A percentile compares a stretch with the other conserved stretches of the same genome.
These are phyloP conservation scores for Pimephales promelas DNA, from an alignment of 2,113 vertebrate species.

Conservation along the genomic window DNA sequence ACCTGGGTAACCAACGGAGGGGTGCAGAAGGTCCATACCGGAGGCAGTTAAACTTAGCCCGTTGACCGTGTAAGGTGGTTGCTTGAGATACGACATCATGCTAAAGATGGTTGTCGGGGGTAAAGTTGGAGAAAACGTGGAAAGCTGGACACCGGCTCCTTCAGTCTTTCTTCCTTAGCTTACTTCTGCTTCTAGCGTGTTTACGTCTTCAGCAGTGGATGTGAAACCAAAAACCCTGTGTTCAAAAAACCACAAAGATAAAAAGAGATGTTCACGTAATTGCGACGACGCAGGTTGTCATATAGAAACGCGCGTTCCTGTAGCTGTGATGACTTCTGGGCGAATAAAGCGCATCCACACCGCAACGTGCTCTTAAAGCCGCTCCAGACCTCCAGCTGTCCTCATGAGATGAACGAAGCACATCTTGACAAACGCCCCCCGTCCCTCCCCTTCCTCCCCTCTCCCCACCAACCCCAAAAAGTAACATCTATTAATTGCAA, in stretches of 20 bases:
- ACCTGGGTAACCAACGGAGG: slow-evolving; percentile 98
- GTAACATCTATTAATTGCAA: slow-evolving; percentile 75
- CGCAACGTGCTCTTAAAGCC: slow-evolving; percentile 74
- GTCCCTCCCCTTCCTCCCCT: slow-evolving; percentile 66
- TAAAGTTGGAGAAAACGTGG: slow-evolving; percentile 80
- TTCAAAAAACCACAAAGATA: slow-evolving; percentile 49
- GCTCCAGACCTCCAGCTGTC: slow-evolving; percentile 73
- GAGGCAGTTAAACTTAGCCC: slow-evolving; percentile 95
- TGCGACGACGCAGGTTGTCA: background rate
- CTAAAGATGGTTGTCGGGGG: slow-evolving; percentile 80
- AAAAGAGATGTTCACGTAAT: slow-evolving; percentile 7
- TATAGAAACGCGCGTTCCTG: slow-evolving; percentile 45
- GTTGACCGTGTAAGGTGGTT: slow-evolving; percentile 97
- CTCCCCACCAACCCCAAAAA: slow-evolving; percentile 59
- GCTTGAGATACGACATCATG: slow-evolving; percentile 99
- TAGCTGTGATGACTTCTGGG: slow-evolving; percentile 58
- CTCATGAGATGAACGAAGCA: slow-evolving; percentile 69
- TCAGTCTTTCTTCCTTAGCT: slow-evolving; percentile 31
- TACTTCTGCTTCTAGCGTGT: slow-evolving; percentile 8
- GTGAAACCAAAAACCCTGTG: slow-evolving; percentile 59
- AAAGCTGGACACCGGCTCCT: slow-evolving; percentile 56
- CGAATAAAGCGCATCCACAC: slow-evolving; percentile 61
- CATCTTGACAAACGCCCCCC: slow-evolving; percentile 75
- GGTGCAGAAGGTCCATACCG: slow-evolving; percentile 96
- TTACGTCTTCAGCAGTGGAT: slow-evolving; percentile 27